Percentiles rank a stretch among this genome's conserved stretches.
Conservation (phyloP, 2,797 vertebrate species). For the Octomys mimax region DNA sequence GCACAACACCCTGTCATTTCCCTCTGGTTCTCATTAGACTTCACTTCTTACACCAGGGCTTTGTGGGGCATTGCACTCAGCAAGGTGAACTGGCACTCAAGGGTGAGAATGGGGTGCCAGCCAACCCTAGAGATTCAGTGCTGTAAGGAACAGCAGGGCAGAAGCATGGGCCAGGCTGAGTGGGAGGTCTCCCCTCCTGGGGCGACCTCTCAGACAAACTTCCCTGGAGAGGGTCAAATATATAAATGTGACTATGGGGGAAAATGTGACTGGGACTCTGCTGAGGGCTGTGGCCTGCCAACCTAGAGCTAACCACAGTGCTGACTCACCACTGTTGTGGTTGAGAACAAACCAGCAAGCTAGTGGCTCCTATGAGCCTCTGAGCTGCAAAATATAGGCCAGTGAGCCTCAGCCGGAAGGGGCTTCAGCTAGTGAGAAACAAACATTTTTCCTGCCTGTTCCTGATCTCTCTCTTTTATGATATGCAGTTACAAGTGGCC, state of each 20-base stretch:
- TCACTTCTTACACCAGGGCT: not conserved
- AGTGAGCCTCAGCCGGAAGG: not conserved
- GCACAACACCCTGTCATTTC: fast-evolving
- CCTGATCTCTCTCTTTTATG: conserved; percentile 1
- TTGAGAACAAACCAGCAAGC: not conserved
- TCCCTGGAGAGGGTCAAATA: no score
- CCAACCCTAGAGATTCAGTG: not conserved
- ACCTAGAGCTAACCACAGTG: conserved; percentile 25
- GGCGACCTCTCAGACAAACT: no score
- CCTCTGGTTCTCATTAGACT: not conserved
- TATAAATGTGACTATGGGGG: no score
- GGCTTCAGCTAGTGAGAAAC: conserved; percentile 9
- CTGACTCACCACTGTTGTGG: conserved; percentile 67
- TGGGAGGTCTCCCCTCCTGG: not conserved
- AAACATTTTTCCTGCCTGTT: not conserved
- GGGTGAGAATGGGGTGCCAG: not conserved
- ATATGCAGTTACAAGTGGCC: not conserved
- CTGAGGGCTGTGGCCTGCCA: not conserved
- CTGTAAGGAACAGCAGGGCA: not conserved
- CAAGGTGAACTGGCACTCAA: not conserved
- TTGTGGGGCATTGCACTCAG: not conserved
- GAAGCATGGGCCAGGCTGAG: not conserved
- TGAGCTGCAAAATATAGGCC: conserved; percentile 48
- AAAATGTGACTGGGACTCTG: not conserved
- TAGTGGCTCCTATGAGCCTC: not conserved